A percentile compares a stretch with the other conserved stretches of the same genome.
These are phyloP conservation scores for Cathartes aura DNA, from an alignment of 2,113 vertebrate species.

Conservation along the genomic window DNA sequence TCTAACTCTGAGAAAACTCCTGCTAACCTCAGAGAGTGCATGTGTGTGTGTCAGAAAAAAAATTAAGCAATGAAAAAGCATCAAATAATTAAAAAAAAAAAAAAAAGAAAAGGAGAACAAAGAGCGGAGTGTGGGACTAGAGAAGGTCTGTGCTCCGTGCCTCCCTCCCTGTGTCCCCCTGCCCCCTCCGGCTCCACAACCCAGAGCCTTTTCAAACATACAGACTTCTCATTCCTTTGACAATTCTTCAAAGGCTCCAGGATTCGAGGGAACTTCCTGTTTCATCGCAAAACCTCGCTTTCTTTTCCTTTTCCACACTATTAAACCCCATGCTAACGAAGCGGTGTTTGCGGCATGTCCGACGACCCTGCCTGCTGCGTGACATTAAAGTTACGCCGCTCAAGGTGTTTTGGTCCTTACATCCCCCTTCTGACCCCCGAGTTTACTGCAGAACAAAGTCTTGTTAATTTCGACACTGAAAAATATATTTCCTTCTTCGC, in stretches of 20 bases:
- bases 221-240: constrained; percentile 56
- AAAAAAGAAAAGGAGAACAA: constrained; percentile 2
- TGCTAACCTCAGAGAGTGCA: background rate
- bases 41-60: background rate
- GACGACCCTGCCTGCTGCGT: background rate
- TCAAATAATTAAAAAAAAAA: background rate
- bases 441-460: constrained; percentile 16
- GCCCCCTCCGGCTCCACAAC: background rate
- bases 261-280: constrained; percentile 51
- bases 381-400: background rate
- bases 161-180: background rate
- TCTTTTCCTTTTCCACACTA: constrained; percentile 41
- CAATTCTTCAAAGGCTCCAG: constrained; percentile 57
- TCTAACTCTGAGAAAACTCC: background rate
- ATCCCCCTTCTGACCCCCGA: background rate
- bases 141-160: background rate
- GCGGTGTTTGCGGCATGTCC: background rate
- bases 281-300: constrained; percentile 2
- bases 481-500: background rate
- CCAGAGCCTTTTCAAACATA: background rate
- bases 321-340: background rate
- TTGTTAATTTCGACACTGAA: background rate
- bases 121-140: background rate
- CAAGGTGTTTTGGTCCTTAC: background rate
- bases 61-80: background rate